Percentiles rank a stretch among this genome's conserved stretches.
phyloP scores from a whole-genome alignment of 1,140 invertebrate species.

The Drosophila varians region DNA sequence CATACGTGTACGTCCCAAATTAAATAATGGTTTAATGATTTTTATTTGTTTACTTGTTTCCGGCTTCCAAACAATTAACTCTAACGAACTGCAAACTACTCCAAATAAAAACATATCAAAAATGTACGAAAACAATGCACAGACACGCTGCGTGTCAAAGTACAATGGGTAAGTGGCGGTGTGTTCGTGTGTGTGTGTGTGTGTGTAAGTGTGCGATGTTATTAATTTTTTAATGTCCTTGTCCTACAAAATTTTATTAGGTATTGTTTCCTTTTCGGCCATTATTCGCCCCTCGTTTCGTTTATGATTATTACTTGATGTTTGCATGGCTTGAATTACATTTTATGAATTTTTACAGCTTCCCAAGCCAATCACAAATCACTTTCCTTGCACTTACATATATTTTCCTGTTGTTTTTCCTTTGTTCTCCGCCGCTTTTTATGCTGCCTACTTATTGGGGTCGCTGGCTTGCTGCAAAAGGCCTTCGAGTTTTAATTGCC shows the following conservation, averaged over 20 bases:
- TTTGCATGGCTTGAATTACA: conserved; percentile 22
- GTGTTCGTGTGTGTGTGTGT: no score
- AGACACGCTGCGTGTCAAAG: conserved; percentile 78
- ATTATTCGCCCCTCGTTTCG: conserved; percentile 22
- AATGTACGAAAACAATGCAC: conserved; percentile 33
- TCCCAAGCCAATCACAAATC: conserved; percentile 55
- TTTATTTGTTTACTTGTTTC: conserved; percentile 65
- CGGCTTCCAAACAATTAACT: conserved; percentile 66
- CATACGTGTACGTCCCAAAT: conserved; percentile 38
- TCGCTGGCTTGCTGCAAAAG: conserved; percentile 32
- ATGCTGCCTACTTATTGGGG: conserved; percentile 28
- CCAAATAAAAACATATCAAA: conserved; percentile 34
- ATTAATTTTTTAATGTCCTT: conserved; percentile 58
- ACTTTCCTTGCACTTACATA: conserved; percentile 53
- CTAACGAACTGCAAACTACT: conserved; percentile 68
- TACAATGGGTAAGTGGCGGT: conserved; percentile 77
- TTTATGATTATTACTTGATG: conserved; percentile 56
- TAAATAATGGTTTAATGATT: conserved; percentile 60
- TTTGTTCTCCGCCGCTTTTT: conserved; percentile 4
- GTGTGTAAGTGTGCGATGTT: not conserved
- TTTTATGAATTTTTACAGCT: conserved; percentile 58
- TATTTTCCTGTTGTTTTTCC: conserved; percentile 9
- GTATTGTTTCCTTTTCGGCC: conserved; percentile 5
- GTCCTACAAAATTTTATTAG: conserved; percentile 41
- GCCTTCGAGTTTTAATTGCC: conserved; percentile 83